A percentile compares a stretch with the other conserved stretches of the same genome.
phyloP scores from a whole-genome alignment of 2,797 vertebrate genomes.

The Sciurus vulgaris region DNA sequence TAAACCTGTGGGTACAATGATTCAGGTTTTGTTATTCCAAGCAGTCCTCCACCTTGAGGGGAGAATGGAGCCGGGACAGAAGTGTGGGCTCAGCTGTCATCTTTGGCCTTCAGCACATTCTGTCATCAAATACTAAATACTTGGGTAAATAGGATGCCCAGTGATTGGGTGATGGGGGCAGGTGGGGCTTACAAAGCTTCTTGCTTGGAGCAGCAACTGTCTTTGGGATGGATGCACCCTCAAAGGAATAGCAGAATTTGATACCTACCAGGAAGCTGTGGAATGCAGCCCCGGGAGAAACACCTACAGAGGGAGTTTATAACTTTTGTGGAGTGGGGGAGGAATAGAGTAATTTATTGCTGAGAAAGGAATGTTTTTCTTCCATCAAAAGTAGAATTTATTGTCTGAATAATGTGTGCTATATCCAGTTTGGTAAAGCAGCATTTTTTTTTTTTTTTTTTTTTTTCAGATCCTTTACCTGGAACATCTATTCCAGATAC shows the following conservation, averaged over 20 bases:
- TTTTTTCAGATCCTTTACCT: not conserved
- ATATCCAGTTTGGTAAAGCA: not conserved
- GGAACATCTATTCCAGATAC: not conserved
- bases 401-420: not conserved
- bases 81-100: not conserved
- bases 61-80: not conserved
- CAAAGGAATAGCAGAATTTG: constrained; percentile 25
- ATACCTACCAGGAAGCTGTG: not conserved
- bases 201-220: constrained; percentile 54
- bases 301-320: not conserved
- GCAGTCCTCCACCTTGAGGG: not conserved
- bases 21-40: constrained; percentile 51
- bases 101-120: not conserved
- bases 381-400: constrained; percentile 48
- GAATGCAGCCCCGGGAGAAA: constrained; percentile 72
- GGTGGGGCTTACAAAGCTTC: constrained; percentile 15
- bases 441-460: not conserved
- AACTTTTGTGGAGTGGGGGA: not conserved
- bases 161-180: not conserved
- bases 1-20: not conserved
- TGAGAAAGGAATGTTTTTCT: constrained; percentile 60
- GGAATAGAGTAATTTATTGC: constrained; percentile 27
- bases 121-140: constrained; percentile 61
- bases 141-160: not conserved
- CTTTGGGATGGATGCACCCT: constrained; percentile 13